These are phyloP conservation scores for Dysdera silvatica DNA, from an alignment of 1,140 invertebrate genomes.

Conservation along the genomic window DNA sequence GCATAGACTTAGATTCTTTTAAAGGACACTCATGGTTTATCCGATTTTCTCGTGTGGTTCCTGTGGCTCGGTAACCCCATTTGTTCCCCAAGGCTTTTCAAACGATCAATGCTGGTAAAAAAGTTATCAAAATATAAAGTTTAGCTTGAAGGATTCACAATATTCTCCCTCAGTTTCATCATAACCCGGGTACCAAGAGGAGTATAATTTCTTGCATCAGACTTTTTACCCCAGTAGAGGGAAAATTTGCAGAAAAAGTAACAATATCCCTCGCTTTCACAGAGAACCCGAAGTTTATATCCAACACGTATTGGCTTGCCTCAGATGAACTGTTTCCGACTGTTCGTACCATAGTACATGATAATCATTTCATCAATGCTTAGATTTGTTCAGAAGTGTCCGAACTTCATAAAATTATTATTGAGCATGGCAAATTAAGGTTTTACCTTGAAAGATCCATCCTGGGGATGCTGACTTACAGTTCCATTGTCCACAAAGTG, in stretches of 20 bases:
- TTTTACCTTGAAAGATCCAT: conserved; percentile 8
- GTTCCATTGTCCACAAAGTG: conserved; percentile 2
- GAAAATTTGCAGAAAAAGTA: neutral
- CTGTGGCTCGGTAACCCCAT: neutral
- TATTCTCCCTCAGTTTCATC: neutral
- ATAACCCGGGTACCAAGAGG: no score
- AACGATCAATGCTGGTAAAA: neutral
- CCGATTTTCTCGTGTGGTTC: no score
- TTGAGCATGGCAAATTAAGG: neutral
- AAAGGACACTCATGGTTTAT: neutral
- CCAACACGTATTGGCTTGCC: neutral
- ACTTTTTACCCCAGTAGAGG: neutral
- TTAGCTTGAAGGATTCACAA: no score
- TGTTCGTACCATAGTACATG: conserved; percentile 6
- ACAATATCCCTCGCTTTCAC: conserved; percentile 3
- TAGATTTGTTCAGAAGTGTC: conserved; percentile 5
- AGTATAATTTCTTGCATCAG: neutral
- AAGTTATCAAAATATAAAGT: neutral
- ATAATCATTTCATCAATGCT: conserved; percentile 14
- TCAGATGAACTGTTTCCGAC: neutral
- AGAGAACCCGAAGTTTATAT: neutral
- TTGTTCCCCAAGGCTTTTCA: neutral
- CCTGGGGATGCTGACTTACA: conserved; percentile 3
- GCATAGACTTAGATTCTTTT: conserved; percentile 1
- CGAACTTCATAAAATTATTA: conserved; percentile 12